Evolutionary conservation across 1,140 invertebrate genomes (phyloP).

Genomic region (Notospermus geniculatus): DNA sequence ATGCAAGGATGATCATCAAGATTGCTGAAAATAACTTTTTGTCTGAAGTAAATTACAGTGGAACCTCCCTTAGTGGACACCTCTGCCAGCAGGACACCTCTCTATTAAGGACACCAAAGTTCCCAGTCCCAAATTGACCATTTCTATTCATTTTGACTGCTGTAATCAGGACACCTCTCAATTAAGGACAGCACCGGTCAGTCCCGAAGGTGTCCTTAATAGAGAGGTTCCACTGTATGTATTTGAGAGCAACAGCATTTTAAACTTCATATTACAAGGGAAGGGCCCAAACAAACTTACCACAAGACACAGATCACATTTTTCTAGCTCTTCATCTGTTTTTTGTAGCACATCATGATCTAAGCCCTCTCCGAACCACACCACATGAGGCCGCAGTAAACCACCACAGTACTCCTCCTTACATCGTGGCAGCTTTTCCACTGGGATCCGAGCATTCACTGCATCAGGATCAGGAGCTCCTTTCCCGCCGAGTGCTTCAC

Average conservation of each 20-base stretch:
- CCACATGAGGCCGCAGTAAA: constrained; percentile 78
- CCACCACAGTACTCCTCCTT: constrained; percentile 64
- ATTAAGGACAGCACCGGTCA: too few relatives aligned
- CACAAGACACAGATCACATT: constrained; percentile 80
- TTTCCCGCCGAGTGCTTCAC: constrained; percentile 64
- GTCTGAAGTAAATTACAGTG: too few relatives aligned
- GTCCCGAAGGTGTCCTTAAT: too few relatives aligned
- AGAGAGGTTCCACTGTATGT: too few relatives aligned
- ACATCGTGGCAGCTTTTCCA: constrained; percentile 71
- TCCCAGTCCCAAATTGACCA: too few relatives aligned
- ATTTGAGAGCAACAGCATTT: background rate
- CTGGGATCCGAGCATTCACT: constrained; percentile 63
- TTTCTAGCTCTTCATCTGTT: constrained; percentile 65
- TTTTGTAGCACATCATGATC: constrained; percentile 64
- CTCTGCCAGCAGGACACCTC: too few relatives aligned
- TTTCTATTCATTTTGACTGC: too few relatives aligned
- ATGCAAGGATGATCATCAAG: background rate
- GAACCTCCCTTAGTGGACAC: too few relatives aligned
- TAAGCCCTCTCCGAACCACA: constrained; percentile 87
- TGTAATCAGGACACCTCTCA: too few relatives aligned
- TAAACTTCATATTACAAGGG: too few relatives aligned
- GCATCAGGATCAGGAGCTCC: constrained; percentile 61
- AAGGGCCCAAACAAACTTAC: constrained; percentile 66
- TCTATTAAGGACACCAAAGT: too few relatives aligned
- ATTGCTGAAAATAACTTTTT: background rate